Percentiles rank a stretch among this genome's conserved stretches.
These are phyloP conservation scores for Amiota minor DNA, from an alignment of 2,888 invertebrate species.

Conservation along the genomic window DNA sequence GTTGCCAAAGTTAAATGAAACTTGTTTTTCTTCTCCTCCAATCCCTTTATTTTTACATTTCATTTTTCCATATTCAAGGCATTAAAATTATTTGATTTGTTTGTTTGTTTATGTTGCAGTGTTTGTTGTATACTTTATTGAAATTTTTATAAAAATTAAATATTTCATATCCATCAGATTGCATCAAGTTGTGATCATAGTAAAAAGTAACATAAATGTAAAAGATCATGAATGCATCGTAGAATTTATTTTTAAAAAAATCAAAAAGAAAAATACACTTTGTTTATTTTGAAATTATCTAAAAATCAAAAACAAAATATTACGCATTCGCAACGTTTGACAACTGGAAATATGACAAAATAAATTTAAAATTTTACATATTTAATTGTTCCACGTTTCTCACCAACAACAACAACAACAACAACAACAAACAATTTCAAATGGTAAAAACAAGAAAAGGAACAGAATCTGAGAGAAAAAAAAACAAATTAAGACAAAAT, in stretches of 20 bases:
- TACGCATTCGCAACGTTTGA: constrained; percentile 16
- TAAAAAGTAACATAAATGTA: too few species aligned
- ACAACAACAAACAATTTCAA: neutral
- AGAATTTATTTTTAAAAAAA: too few species aligned
- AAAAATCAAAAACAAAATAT: constrained; percentile 19
- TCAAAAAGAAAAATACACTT: too few species aligned
- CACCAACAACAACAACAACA: neutral
- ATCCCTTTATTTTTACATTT: neutral
- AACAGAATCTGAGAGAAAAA: neutral
- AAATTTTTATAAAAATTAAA: too few species aligned
- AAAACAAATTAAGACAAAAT: constrained; percentile 35
- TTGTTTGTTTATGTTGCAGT: too few species aligned
- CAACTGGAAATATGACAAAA: neutral
- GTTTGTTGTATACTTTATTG: too few species aligned
- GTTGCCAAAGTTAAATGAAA: neutral
- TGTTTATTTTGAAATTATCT: neutral
- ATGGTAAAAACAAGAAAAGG: neutral
- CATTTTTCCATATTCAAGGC: too few species aligned
- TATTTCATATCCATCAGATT: too few species aligned
- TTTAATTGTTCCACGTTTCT: neutral
- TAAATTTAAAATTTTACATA: neutral
- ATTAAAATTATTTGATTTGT: too few species aligned
- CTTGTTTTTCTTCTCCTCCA: neutral
- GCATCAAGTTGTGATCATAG: too few species aligned
- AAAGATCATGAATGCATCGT: too few species aligned